Conservation (phyloP, 1,140 invertebrate species). For the Hyles euphorbiae region DNA sequence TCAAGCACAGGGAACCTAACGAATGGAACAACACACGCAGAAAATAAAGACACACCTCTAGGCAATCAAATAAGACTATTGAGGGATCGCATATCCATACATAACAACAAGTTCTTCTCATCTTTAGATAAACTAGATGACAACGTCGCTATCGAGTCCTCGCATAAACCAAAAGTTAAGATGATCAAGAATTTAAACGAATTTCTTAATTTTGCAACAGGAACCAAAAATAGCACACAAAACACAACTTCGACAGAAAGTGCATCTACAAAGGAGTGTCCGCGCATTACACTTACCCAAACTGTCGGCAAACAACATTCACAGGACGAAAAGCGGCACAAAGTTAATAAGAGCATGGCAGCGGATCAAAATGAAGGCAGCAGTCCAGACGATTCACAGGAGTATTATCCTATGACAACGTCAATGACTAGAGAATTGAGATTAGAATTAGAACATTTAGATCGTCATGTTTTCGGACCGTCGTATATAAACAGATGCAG, state of each 20-base stretch:
- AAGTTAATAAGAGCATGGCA: conserved; percentile 33
- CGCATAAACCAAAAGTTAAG: conserved; percentile 66
- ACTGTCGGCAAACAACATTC: conserved; percentile 34
- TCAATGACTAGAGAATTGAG: conserved; percentile 88
- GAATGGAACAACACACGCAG: conserved; percentile 45
- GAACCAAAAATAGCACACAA: conserved; percentile 76
- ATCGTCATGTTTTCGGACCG: conserved; percentile 84
- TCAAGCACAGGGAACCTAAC: conserved; percentile 55
- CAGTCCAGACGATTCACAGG: conserved; percentile 86
- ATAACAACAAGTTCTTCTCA: conserved; percentile 74
- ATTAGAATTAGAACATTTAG: conserved; percentile 87
- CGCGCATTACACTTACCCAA: conserved; percentile 57
- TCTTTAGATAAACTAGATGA: conserved; percentile 75
- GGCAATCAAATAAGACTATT: conserved; percentile 63
- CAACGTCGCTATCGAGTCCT: conserved; percentile 26
- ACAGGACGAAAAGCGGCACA: conserved; percentile 15
- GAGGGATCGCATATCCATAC: conserved; percentile 65
- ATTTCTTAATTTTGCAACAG: conserved; percentile 85
- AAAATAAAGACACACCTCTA: conserved; percentile 48
- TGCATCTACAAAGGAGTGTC: conserved; percentile 38
- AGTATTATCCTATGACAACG: conserved; percentile 91
- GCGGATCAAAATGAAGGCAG: conserved; percentile 75
- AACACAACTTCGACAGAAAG: conserved; percentile 49
- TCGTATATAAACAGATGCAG: conserved; percentile 59
- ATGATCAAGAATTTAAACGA: conserved; percentile 90